Base-by-base conservation (phyloP, 2,113 vertebrate genomes). In the Austrofundulus limnaeus region DNA sequence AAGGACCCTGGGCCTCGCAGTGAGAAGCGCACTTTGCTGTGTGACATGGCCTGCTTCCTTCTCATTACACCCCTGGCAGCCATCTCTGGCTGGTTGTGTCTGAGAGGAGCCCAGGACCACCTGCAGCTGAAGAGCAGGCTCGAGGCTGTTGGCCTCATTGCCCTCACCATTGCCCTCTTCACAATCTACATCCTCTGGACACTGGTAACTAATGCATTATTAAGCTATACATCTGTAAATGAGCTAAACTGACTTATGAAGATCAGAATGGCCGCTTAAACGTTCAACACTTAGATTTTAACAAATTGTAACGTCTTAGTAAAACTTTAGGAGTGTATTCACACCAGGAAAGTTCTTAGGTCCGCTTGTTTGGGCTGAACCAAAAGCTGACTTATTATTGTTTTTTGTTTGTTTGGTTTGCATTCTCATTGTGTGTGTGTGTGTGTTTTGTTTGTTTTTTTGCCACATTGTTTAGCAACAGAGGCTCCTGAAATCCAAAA, bases 101-200 rank as follows among this genome's bases (percentile, higher is more conserved):
- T 99, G 55, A 93, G 96, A 0, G 97, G 97, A 0, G 97, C 97
- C 77, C 96, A 97, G 85, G 96, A 98, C 80, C 97, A 99, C 72
- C 70, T 99, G 74, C 95, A 96, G 50, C 95, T 97, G 75, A 96
- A 97, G 83, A 98, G 96, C 92, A 91, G 93, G 13, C 93, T 99
- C n/a, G 96, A 98, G 87, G 97, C 97, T 11, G 93, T 96, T 1
- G 96, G 96, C 24, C 95, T 99, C 77, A 98, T 99, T 6, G 96
- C 96, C 12, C 95, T 99, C 59, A 99, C 97, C 80, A 96, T 99
- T 1, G 96, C 97, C 77, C 96, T 99, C 79, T 98, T 99, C 82
- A 99, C 97, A 39, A 98, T 99, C 89, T 99, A 98, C 11, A 93
- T 99, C 86, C 96, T 99, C 73, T 98, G 97, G 97, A 99, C 96